Evolutionary conservation across 1,140 invertebrate genomes (phyloP), one percentile per base, ranked within the genome.

Genomic region (Drosophila gunungcola): DNA sequence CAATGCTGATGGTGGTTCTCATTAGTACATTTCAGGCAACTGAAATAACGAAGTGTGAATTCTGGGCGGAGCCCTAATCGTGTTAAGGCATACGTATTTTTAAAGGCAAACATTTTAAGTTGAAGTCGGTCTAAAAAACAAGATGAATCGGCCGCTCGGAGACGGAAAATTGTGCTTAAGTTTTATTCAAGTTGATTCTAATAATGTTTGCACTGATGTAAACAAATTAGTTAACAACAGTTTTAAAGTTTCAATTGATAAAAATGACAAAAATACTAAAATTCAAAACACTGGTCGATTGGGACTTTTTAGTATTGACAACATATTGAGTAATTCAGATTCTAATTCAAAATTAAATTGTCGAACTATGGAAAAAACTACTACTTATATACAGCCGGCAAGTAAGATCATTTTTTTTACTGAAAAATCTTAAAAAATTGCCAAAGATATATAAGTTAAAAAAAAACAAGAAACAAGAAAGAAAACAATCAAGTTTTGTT

Each of bases 11-110:
- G 29, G 39, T 42, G 5, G 34, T 42, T 63, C 45, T 67, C 38
- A 64, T 67, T 67, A 67, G 27, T 38, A 51, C 29, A 13, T 49
- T 27, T 38, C n/a, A 27, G 13, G 16, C 25, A 41, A 41, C n/a
- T 34, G 12, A 38, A 36, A 16, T 32, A 32, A 29, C 6, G 12
- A 63, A 21, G 60, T 68, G 64, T 51, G 64, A 68, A 10, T 36
- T 43, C 29, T n/a, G 38, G 46, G 29, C 16, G 46, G 7, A 64
- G 64, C 21, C 27, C 10, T 25, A 32, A 12, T 32, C 11, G 25
- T 62, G n/a, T 29, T 3, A 43, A 43, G 5, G 25, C 5, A n/a
- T n/a, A n/a, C n/a, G 25, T 48, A 27, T 48, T 48, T 29, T 48
- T n/a, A 7, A 46, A 3, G 5, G 11, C 3, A 25, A 27, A 6